Percentiles rank a stretch among this genome's conserved stretches.
These are phyloP conservation scores for Holocentrus rufus DNA, from an alignment of 2,797 vertebrate species.

Conservation along the genomic window DNA sequence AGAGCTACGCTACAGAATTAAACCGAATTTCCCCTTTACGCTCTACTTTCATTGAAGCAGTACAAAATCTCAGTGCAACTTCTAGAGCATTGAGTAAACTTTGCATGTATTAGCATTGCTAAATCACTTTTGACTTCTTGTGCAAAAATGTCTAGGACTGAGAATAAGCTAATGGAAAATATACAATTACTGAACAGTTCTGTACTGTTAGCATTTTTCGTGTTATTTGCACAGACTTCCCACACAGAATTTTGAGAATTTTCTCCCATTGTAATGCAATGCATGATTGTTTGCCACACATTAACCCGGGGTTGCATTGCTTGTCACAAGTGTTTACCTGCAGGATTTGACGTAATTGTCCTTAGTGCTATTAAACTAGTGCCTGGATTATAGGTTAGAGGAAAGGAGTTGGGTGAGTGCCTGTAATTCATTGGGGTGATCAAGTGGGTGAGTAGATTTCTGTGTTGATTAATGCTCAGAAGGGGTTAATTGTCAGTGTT, in stretches of 20 bases:
- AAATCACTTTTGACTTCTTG: not conserved
- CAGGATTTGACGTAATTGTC: constrained; percentile 2
- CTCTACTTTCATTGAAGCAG: too few species aligned
- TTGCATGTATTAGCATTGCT: too few species aligned
- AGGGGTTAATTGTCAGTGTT: constrained; percentile 25
- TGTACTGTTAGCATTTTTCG: constrained; percentile 9
- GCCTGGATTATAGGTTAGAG: not conserved
- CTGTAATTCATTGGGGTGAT: not conserved
- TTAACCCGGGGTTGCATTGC: constrained; percentile 34
- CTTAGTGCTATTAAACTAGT: not conserved
- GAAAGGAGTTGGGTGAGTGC: not conserved
- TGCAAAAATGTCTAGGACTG: not conserved
- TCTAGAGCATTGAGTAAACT: too few species aligned
- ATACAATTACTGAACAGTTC: not conserved
- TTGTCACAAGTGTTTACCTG: constrained; percentile 24
- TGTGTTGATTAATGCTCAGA: constrained; percentile 22
- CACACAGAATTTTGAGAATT: constrained; percentile 50
- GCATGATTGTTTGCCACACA: constrained; percentile 20
- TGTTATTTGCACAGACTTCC: constrained; percentile 39
- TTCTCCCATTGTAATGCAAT: constrained; percentile 44
- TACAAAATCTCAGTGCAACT: too few species aligned
- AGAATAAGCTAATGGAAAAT: constrained; percentile 10
- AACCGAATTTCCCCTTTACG: too few species aligned
- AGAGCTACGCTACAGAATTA: too few species aligned
- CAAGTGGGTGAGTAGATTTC: not conserved